Base-by-base conservation (phyloP, 2,113 vertebrate genomes). In the Elephantulus edwardii region DNA sequence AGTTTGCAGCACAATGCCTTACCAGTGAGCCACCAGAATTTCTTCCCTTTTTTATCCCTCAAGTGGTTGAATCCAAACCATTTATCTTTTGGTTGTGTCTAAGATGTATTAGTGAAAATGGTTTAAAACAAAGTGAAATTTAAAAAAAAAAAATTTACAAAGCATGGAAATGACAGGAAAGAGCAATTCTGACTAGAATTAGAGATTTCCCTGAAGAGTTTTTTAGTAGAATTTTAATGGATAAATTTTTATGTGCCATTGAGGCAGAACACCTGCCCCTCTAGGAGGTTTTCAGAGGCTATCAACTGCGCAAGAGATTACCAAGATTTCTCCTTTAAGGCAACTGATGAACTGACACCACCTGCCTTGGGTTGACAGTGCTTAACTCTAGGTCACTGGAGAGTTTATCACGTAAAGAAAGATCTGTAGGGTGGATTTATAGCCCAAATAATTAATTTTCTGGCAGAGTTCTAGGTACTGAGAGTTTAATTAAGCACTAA, bases 81-180 rank as follows among this genome's bases (percentile, higher is more conserved):
- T n/a, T n/a, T n/a, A n/a, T n/a, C n/a, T n/a, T n/a, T n/a, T n/a
- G n/a, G n/a, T n/a, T n/a, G n/a, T n/a, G n/a, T n/a, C n/a, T n/a
- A n/a, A n/a, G n/a, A n/a, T n/a, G n/a, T n/a, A n/a, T n/a, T 28
- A 83, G 40, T 86, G 19, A 83, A 83, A 86, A n/a, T 62, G 38
- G 86, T 74, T 88, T 78, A 89, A 88, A 84, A 80, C 35, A 62
- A 74, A n/a, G n/a, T n/a, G n/a, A n/a, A n/a, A n/a, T n/a, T n/a
- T 66, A 40, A 26, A 26, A 85, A 91, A 78, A 64, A 56, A 90
- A 86, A 28, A 71, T 76, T 35, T 26, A 70, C 76, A 4, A 70
- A 44, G 33, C 80, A 48, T 4, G 78, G 56, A 96, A 22, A 58
- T 83, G 30, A 79, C 26, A 68, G 17, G 44, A 92, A 87, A 42